Base-by-base conservation (phyloP, 2,888 invertebrate genomes). In the Euzophera pinguis region DNA sequence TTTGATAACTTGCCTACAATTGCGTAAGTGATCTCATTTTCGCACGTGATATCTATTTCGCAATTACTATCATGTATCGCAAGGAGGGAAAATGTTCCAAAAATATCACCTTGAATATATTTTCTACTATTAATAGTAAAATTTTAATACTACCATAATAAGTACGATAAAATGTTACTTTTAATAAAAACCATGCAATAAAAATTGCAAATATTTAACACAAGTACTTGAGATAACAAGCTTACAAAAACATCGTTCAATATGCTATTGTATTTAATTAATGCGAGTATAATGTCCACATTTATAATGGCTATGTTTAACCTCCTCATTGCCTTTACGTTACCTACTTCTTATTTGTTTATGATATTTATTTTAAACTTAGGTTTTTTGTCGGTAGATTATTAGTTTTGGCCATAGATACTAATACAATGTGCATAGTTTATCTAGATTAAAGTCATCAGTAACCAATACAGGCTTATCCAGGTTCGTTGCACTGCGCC, bases 11-110 rank as follows among this genome's bases (percentile, higher is more conserved):
- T 62, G 66, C 67, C 67, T 66, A 60, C 63, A 71, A 76, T 87
- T 88, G 80, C 79, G 79, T 77, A 85, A 87, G 67, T 73, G 80
- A 67, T 80, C 81, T 75, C 75, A 65, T 75, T 85, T 81, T 81
- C 61, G 82, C 86, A 85, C 84, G 85, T 85, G 86, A 74, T 75
- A 65, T 60, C 69, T 65, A n/a, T 82, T 81, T 83, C 64, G 80
- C 78, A 84, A 84, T 58, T 55, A 7, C 65, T 71, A 58, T 61
- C 66, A 68, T 60, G 17, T 41, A 48, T 52, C 35, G 13, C 22
- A 22, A 1, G 47, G 47, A 55, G n/a, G n/a, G 56, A 55, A 53
- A 58, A 55, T 51, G 41, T 35, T 37, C 54, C 48, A 42, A 51
- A 51, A 54, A 56, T 47, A 49, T 38, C 29, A 9, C 17, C 10